Evolutionary conservation across 2,797 vertebrate species (phyloP).

Genomic region (Hafferia zeledoni): DNA sequence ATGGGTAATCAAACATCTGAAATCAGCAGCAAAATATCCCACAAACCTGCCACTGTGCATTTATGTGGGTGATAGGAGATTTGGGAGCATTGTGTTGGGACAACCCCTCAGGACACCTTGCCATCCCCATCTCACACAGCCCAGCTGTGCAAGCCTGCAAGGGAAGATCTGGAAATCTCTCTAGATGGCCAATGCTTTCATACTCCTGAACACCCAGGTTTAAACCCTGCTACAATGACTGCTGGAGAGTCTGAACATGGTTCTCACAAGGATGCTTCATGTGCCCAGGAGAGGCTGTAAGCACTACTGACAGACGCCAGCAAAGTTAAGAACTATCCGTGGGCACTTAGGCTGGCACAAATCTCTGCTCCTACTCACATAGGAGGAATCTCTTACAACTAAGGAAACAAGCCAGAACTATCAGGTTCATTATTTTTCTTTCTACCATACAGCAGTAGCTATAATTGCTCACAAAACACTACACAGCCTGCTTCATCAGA

Average conservation of each 20-base stretch:
- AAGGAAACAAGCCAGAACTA: neutral
- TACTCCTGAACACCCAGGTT: neutral
- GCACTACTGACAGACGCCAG: neutral
- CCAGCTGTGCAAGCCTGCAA: neutral
- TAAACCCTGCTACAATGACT: neutral
- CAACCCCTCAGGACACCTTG: neutral
- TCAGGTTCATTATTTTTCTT: neutral
- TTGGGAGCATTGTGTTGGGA: fast-evolving
- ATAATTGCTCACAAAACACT: neutral
- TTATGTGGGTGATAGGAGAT: neutral
- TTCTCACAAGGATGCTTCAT: neutral
- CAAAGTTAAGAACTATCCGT: neutral
- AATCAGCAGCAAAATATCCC: neutral
- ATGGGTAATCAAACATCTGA: constrained; percentile 11
- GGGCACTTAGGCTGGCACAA: neutral
- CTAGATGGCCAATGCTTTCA: neutral
- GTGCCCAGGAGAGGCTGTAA: neutral
- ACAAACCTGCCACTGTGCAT: neutral
- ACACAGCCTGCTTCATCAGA: neutral
- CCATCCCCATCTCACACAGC: neutral
- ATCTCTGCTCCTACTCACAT: neutral
- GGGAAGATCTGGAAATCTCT: neutral
- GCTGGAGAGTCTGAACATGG: neutral
- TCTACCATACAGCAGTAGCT: neutral
- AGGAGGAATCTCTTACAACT: neutral